Conservation (phyloP, 2,888 invertebrate genomes). For the Nipponacmea schrenckii region DNA sequence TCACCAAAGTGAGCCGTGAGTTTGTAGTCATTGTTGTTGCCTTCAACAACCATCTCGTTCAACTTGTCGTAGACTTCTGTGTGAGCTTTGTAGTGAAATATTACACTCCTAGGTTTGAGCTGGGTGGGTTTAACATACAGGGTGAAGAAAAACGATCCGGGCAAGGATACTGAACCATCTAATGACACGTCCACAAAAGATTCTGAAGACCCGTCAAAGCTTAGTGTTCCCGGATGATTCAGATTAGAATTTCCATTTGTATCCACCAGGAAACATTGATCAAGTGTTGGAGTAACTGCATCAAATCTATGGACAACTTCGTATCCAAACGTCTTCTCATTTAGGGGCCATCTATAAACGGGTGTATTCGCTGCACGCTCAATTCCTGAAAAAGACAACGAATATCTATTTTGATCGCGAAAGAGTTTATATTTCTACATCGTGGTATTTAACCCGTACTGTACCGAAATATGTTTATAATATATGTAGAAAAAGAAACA, state of each 20-base stretch:
- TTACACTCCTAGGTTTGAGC: not conserved
- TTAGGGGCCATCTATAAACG: not conserved
- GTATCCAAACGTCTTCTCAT: not conserved
- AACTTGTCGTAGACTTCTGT: not conserved
- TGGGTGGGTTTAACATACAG: not conserved
- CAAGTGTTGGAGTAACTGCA: not conserved
- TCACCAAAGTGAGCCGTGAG: not conserved
- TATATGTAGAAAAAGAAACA: too few species aligned
- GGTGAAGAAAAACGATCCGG: not conserved
- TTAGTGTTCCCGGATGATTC: not conserved
- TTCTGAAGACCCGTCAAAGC: not conserved
- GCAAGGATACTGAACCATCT: not conserved
- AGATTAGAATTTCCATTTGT: not conserved
- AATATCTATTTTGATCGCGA: too few species aligned
- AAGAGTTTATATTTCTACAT: too few species aligned
- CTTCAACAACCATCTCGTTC: not conserved
- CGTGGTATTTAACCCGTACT: too few species aligned
- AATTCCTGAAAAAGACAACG: too few species aligned
- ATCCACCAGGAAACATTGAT: not conserved
- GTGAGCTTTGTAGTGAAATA: not conserved
- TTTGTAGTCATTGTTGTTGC: not conserved
- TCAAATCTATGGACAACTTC: not conserved
- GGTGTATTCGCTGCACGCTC: not conserved
- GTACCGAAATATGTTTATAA: too few species aligned
- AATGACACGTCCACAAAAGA: not conserved